Evolutionary conservation across 2,797 vertebrate species (phyloP).

Genomic region (Bovichtus diacanthus): DNA sequence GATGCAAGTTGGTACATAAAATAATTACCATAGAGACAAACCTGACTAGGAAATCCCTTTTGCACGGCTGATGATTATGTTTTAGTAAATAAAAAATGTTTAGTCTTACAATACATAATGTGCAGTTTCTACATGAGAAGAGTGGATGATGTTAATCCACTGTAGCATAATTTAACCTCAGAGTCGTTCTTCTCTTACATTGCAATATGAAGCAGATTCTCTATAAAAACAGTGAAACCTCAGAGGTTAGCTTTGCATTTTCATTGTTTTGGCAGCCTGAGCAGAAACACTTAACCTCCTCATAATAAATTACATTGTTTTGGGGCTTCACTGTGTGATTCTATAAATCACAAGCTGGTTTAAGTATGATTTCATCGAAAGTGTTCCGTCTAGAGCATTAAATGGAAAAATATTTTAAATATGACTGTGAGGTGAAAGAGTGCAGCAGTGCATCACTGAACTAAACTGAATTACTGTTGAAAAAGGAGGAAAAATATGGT

Average conservation of each 20-base stretch:
- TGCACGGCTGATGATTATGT: background rate
- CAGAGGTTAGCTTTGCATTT: background rate
- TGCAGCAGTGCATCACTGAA: slow-evolving; percentile 5
- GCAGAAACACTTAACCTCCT: slow-evolving; percentile 25
- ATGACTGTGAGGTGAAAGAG: slow-evolving; percentile 21
- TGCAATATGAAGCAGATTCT: background rate
- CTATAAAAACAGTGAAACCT: background rate
- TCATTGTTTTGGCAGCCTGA: slow-evolving; percentile 26
- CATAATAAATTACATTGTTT: slow-evolving; percentile 23
- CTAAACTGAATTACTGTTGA: background rate
- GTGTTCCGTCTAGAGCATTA: slow-evolving; percentile 1
- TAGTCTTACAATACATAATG: background rate
- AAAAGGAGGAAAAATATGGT: background rate
- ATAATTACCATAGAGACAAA: slow-evolving; percentile 5
- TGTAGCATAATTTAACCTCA: background rate
- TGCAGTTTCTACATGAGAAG: background rate
- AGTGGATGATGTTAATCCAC: slow-evolving; percentile 23
- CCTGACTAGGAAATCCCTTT: slow-evolving; percentile 22
- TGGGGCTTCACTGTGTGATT: background rate
- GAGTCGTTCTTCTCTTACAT: background rate
- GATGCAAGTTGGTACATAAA: background rate
- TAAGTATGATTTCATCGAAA: slow-evolving; percentile 17
- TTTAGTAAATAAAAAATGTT: slow-evolving; percentile 38
- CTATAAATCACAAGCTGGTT: slow-evolving; percentile 23
- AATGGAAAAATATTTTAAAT: slow-evolving; percentile 25